Percentiles rank a stretch among this genome's conserved stretches.
These are phyloP conservation scores for Melierax canorus DNA, from an alignment of 2,113 vertebrate species.

Conservation along the genomic window DNA sequence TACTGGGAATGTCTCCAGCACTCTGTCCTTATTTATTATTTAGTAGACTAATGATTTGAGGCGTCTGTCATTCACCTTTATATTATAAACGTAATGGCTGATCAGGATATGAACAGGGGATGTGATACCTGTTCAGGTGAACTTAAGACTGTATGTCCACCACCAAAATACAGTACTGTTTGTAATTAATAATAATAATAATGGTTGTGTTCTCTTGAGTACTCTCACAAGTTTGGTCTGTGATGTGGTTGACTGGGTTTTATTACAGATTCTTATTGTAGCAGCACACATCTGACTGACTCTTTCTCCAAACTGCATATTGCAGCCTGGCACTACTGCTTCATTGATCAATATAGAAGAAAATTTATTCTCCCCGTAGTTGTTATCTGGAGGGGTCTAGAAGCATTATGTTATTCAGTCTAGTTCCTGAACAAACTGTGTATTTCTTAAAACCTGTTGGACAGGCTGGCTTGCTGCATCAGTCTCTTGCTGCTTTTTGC, in stretches of 20 bases:
- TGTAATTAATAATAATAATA: background rate
- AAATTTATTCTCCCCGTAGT: background rate
- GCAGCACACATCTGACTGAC: background rate
- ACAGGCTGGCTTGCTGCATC: background rate
- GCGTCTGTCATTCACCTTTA: background rate
- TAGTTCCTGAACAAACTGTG: background rate
- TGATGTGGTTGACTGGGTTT: fast-evolving
- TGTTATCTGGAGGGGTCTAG: background rate
- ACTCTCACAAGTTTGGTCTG: background rate
- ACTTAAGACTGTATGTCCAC: background rate
- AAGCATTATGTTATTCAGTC: background rate
- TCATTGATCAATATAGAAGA: background rate
- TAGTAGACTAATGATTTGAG: background rate
- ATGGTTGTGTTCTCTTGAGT: background rate
- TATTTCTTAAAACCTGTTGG: background rate
- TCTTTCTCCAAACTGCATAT: background rate
- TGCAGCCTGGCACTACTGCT: background rate
- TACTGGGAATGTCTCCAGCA: background rate
- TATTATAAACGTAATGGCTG: background rate
- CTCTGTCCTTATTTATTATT: background rate
- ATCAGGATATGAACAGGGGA: background rate
- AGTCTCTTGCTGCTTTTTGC: background rate
- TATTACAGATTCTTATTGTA: background rate
- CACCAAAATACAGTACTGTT: background rate
- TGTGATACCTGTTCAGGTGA: background rate